Conservation (phyloP, 2,113 vertebrate species). For the Aphyosemion australe region DNA sequence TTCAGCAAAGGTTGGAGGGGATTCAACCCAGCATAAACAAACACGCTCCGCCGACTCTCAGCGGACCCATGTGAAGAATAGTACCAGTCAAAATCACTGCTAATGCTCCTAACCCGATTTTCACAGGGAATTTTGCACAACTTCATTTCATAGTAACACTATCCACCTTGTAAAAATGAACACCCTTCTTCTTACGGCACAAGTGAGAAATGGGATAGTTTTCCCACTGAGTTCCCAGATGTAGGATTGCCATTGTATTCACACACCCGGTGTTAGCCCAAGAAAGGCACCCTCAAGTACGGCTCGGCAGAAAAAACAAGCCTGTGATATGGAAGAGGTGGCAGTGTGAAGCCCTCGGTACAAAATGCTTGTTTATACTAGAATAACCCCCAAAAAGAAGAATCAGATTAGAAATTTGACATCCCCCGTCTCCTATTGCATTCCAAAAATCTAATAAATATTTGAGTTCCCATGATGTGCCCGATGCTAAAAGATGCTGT, state of each 20-base stretch:
- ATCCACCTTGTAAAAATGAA: conserved; percentile 75
- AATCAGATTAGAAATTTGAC: conserved; percentile 56
- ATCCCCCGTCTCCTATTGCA: conserved; percentile 59
- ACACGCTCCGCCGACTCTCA: conserved; percentile 55
- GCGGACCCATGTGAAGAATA: conserved; percentile 66
- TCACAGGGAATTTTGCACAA: conserved; percentile 75
- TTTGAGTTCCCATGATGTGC: conserved; percentile 67
- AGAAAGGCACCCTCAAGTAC: conserved; percentile 53
- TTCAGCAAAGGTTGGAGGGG: conserved; percentile 39
- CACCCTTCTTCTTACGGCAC: conserved; percentile 68
- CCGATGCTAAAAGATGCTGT: conserved; percentile 34
- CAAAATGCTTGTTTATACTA: conserved; percentile 68
- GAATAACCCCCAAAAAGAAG: conserved; percentile 51
- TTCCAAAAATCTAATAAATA: conserved; percentile 64
- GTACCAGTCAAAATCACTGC: conserved; percentile 61
- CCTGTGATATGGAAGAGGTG: conserved; percentile 69
- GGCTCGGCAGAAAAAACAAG: conserved; percentile 66
- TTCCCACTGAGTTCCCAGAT: conserved; percentile 79
- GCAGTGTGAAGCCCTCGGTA: conserved; percentile 54
- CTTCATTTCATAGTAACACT: conserved; percentile 74
- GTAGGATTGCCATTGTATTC: conserved; percentile 72
- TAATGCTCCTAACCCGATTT: conserved; percentile 64
- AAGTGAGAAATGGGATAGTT: conserved; percentile 73
- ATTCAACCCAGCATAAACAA: conserved; percentile 59
- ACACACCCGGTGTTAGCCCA: conserved; percentile 65